Evolutionary conservation across 2,888 invertebrate species (phyloP), one percentile per base, ranked within the genome.

Genomic region (Sarcophaga variegata): DNA sequence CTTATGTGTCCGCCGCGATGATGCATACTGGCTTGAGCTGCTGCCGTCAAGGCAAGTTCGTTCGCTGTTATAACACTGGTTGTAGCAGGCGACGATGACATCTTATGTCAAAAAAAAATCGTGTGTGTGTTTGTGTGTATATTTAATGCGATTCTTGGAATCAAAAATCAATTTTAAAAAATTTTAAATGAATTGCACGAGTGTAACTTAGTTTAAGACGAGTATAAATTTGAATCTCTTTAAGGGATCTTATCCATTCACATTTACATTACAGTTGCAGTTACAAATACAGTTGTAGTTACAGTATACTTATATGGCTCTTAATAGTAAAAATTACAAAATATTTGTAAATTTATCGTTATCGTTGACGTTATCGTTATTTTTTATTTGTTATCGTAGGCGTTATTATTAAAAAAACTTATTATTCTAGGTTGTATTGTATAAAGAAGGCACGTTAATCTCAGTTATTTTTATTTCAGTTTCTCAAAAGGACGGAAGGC

Each of bases 31-130:
- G 78, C 81, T 78, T 86, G 88, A 70, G 88, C 87, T 17, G 83
- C 83, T 83, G 83, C 83, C 83, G 91, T 89, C 79, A 92, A 90
- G 88, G 91, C 90, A 81, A 92, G 90, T 87, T 92, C 92, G 91
- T 92, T 92, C 83, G 92, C 90, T 82, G 92, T 92, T 67, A 92
- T 92, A 86, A 92, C 92, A 89, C 92, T 92, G 76, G 92, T 91
- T 81, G 92, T 91, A 85, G 91, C 91, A 80, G 92, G 88, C 80
- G 89, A 88, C 79, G 92, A 90, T 90, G 92, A 92, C 92, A 92
- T 92, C 89, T 90, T 92, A 89, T 87, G 88, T 71, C 84, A 78
- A 67, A n/a, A 49, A n/a, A 49, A 66, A 47, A 27, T 37, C 37
- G 37, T 37, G 8, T 37, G 37, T 37, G 17, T 49, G 20, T 20